Evolutionary conservation across 2,113 vertebrate genomes (phyloP).

Genomic region (Phylloscopus whistleri): DNA sequence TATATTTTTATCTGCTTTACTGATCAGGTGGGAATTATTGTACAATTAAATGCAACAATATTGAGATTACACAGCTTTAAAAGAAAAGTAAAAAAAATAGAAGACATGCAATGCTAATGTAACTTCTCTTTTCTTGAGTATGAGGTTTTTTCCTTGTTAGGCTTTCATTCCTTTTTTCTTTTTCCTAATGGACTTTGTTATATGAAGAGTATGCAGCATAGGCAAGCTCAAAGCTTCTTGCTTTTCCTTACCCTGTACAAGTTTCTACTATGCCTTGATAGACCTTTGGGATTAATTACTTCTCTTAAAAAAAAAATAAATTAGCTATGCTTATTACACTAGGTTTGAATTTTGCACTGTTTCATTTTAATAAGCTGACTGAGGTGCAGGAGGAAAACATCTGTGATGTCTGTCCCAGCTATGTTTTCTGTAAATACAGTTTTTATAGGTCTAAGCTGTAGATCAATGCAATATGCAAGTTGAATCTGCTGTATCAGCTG

Average conservation of each 20-base stretch:
- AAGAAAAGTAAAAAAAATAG: not conserved
- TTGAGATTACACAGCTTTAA: not conserved
- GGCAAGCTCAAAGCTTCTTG: not conserved
- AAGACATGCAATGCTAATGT: not conserved
- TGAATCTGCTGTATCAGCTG: not conserved
- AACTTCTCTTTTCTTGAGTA: not conserved
- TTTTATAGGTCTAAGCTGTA: not conserved
- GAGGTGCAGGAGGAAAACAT: not conserved
- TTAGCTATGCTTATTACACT: not conserved
- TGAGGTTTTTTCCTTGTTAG: not conserved
- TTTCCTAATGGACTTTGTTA: not conserved
- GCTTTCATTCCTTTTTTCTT: not conserved
- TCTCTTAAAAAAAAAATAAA: not conserved
- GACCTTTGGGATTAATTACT: constrained; percentile 28
- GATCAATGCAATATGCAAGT: not conserved
- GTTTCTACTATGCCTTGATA: not conserved
- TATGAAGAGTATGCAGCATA: not conserved
- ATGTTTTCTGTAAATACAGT: not conserved
- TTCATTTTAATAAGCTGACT: constrained; percentile 5
- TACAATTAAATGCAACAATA: not conserved
- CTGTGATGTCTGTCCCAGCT: not conserved
- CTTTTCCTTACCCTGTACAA: not conserved
- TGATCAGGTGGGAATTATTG: not conserved
- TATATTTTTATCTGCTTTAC: not conserved
- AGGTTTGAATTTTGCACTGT: not conserved